Percentiles rank a stretch among this genome's conserved stretches.
Conservation (phyloP, 2,888 invertebrate species). For the Xylota sylvarum region DNA sequence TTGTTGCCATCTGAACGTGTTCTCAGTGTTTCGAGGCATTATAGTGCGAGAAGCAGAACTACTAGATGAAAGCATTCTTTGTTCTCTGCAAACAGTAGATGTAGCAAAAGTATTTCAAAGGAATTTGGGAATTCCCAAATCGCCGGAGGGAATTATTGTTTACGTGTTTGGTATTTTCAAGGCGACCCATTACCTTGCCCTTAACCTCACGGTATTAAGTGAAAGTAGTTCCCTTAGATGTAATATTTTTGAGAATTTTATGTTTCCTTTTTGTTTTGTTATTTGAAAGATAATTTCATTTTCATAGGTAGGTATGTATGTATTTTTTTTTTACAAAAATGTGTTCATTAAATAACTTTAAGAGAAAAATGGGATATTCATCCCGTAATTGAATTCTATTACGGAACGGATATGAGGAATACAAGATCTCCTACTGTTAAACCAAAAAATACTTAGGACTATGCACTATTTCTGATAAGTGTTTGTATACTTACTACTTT, state of each 20-base stretch:
- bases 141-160: neutral
- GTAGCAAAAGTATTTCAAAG: constrained; percentile 6
- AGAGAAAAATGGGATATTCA: neutral
- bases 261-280: neutral
- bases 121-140: constrained; percentile 10
- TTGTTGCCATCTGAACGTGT: neutral
- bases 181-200: neutral
- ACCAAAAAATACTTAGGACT: too few relatives aligned
- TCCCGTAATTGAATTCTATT: neutral
- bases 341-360: neutral
- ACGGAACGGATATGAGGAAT: too few relatives aligned
- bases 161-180: constrained; percentile 6
- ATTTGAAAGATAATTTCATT: neutral
- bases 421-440: too few relatives aligned
- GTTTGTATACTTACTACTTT: constrained; percentile 45
- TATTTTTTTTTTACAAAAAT: too few relatives aligned
- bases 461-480: too few relatives aligned
- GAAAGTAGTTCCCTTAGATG: neutral
- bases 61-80: neutral
- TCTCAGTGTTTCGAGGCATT: neutral
- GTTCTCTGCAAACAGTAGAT: neutral
- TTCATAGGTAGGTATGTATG: neutral
- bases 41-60: constrained; percentile 6
- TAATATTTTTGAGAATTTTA: neutral
- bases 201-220: neutral